Percentiles rank a stretch among this genome's conserved stretches.
phyloP scores from a whole-genome alignment of 2,113 vertebrate genomes.

The Paralichthys olivaceus region DNA sequence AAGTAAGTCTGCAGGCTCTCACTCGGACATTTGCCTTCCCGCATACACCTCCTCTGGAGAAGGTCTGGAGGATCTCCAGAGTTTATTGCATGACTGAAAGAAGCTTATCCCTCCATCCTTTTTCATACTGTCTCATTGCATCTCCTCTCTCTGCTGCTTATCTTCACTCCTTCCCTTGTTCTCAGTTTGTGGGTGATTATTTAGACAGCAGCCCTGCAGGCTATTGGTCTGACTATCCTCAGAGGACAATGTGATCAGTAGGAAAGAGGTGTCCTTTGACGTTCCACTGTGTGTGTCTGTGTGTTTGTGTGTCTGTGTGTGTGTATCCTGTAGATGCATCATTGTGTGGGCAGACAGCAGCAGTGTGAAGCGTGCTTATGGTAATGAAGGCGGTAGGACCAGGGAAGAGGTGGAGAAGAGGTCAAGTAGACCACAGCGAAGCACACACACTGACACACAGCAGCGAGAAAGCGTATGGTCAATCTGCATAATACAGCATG shows the following conservation, averaged over 20 bases:
- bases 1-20: too few species aligned
- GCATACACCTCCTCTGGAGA: too few species aligned
- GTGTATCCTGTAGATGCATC: conserved; percentile 27
- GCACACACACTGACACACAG: neutral
- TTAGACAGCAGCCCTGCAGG: conserved; percentile 11
- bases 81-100: too few species aligned
- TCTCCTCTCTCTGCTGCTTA: neutral
- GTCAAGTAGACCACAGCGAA: conserved; percentile 67
- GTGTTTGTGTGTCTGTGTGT: conserved; percentile 32
- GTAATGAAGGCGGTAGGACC: conserved; percentile 62
- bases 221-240: conserved; percentile 37
- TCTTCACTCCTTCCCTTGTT: neutral
- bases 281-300: neutral
- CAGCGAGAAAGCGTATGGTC: neutral
- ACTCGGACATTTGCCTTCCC: too few species aligned
- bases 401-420: conserved; percentile 67
- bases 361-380: conserved; percentile 63
- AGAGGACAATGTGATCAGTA: conserved; percentile 39
- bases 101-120: neutral
- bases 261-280: conserved; percentile 19
- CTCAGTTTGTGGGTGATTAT: neutral
- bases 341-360: conserved; percentile 66
- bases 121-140: neutral
- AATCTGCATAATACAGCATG: conserved; percentile 18
- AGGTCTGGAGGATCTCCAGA: too few species aligned